A percentile compares a stretch with the other conserved stretches of the same genome.
Evolutionary conservation across 1,140 invertebrate genomes (phyloP).

Genomic region (Leptinotarsa texana): DNA sequence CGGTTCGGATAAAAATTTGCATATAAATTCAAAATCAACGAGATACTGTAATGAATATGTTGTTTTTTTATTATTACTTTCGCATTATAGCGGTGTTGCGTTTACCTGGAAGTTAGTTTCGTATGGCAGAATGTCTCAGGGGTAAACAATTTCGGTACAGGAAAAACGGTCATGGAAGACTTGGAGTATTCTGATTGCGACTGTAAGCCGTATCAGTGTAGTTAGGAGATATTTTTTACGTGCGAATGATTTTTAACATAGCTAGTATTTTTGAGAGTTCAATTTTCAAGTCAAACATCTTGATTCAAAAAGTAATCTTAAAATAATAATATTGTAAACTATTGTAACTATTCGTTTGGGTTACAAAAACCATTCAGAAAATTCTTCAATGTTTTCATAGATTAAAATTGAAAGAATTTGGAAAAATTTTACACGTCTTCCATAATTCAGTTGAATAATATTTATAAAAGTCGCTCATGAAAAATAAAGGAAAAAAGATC

Average conservation of each 20-base stretch:
- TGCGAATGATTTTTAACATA: not conserved
- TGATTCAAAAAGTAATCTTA: not conserved
- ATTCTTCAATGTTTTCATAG: too few relatives aligned
- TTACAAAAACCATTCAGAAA: too few relatives aligned
- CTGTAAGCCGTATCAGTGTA: too few relatives aligned
- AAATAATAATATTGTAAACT: not conserved
- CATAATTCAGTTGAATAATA: too few relatives aligned
- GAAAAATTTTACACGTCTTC: too few relatives aligned
- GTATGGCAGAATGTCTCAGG: conserved; percentile 10
- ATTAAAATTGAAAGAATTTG: too few relatives aligned
- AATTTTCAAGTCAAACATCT: not conserved
- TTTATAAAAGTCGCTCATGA: too few relatives aligned
- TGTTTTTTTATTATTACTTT: conserved; percentile 27
- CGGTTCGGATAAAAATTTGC: conserved; percentile 24
- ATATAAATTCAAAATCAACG: conserved; percentile 30
- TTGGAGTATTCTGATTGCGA: too few relatives aligned
- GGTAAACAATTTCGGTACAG: not conserved
- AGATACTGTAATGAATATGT: conserved; percentile 22
- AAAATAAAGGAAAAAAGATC: too few relatives aligned
- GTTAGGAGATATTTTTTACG: not conserved
- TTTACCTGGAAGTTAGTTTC: conserved; percentile 16
- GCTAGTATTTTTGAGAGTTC: too few relatives aligned
- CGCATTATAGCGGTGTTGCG: conserved; percentile 12
- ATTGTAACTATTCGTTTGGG: too few relatives aligned
- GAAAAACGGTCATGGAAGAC: not conserved